A percentile compares a stretch with the other conserved stretches of the same genome.
Conservation (phyloP, 2,888 invertebrate species). For the Hoplodrina ambigua region DNA sequence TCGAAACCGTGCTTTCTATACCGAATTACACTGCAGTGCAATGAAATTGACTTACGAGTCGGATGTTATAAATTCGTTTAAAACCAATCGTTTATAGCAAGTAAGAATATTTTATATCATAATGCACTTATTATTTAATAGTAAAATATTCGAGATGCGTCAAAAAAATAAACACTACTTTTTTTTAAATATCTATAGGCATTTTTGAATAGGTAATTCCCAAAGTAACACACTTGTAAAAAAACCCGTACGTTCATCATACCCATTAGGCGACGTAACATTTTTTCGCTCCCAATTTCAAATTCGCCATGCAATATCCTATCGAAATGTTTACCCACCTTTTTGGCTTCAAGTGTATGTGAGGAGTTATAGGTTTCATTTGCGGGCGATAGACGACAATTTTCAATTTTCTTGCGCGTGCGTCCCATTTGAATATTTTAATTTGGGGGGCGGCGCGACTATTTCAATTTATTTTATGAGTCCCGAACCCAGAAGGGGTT, state of each 20-base stretch:
- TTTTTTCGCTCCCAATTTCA: slow-evolving; percentile 49
- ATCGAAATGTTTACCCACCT: slow-evolving; percentile 65
- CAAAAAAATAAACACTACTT: neutral
- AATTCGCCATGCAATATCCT: slow-evolving; percentile 60
- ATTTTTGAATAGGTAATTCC: neutral
- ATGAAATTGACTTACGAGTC: slow-evolving; percentile 53
- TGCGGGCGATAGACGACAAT: slow-evolving; percentile 91
- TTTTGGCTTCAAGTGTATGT: slow-evolving; percentile 80
- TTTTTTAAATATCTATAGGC: neutral
- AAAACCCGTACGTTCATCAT: slow-evolving; percentile 39
- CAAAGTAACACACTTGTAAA: neutral
- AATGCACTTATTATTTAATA: neutral
- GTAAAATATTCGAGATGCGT: neutral
- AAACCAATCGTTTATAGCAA: slow-evolving; percentile 15
- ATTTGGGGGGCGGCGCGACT: slow-evolving; percentile 91
- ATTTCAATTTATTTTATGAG: slow-evolving; percentile 91
- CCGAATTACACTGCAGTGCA: slow-evolving; percentile 78
- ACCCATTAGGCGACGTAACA: slow-evolving; percentile 54
- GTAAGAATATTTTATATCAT: neutral
- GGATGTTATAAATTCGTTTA: slow-evolving; percentile 23
- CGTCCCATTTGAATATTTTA: slow-evolving; percentile 91
- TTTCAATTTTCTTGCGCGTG: slow-evolving; percentile 91
- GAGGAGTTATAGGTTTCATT: slow-evolving; percentile 90
- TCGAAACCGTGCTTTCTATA: slow-evolving; percentile 84
- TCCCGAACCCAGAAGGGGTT: slow-evolving; percentile 87